phyloP scores from a whole-genome alignment of 2,888 invertebrate species.

The Lithophane semibrunnea region DNA sequence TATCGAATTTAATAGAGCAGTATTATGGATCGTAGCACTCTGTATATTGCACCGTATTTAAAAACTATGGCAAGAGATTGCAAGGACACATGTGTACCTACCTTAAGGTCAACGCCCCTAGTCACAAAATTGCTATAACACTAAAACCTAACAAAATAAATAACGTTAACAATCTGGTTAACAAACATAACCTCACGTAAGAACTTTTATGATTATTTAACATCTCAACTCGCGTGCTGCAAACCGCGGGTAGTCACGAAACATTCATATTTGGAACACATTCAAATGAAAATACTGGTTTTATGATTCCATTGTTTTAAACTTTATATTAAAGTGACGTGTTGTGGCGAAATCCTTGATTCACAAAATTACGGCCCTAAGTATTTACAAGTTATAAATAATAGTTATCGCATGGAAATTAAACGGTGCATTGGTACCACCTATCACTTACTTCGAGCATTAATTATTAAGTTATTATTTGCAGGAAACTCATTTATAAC shows the following conservation, averaged over 20 bases:
- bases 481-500: not conserved
- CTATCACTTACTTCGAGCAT: conserved; percentile 7
- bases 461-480: not conserved
- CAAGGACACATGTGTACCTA: not conserved
- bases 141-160: conserved; percentile 21
- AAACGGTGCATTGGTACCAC: conserved; percentile 33
- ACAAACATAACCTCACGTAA: conserved; percentile 34
- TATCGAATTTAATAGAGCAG: not conserved
- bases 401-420: conserved; percentile 17
- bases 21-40: too few species aligned
- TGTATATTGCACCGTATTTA: not conserved
- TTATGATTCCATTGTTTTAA: conserved; percentile 36
- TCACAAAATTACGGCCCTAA: conserved; percentile 26
- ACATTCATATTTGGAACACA: conserved; percentile 48
- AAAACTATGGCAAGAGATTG: not conserved
- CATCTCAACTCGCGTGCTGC: conserved; percentile 60
- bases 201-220: conserved; percentile 53
- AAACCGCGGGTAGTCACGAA: conserved; percentile 47
- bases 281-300: conserved; percentile 50
- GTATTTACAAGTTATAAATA: not conserved
- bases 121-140: conserved; percentile 9
- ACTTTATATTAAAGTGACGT: conserved; percentile 30
- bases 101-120: conserved; percentile 30
- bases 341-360: conserved; percentile 31
- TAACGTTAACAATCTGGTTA: conserved; percentile 38